A percentile compares a stretch with the other conserved stretches of the same genome.
phyloP scores from a whole-genome alignment of 2,888 invertebrate genomes.

The Yponomeuta malinellus region DNA sequence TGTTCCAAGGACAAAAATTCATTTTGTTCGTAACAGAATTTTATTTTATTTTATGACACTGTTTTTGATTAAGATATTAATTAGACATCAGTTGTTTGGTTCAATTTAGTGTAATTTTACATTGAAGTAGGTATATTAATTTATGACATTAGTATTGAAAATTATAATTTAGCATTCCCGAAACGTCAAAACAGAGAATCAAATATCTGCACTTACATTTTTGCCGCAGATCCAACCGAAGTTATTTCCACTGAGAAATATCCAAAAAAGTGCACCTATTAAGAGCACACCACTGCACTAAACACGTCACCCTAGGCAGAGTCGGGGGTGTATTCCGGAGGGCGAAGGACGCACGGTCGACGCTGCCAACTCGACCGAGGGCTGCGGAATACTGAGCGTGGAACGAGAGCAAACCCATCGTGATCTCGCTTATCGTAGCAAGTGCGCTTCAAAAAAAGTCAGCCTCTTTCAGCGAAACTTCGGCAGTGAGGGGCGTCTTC shows the following conservation, averaged over 20 bases:
- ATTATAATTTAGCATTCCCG: too few relatives aligned
- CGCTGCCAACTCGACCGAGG: conserved; percentile 3
- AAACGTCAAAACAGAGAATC: too few relatives aligned
- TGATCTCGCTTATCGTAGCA: background rate
- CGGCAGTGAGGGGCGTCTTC: background rate
- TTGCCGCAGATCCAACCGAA: background rate
- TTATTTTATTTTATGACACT: too few relatives aligned
- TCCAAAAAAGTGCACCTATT: background rate
- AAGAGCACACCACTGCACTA: conserved; percentile 7
- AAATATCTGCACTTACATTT: background rate
- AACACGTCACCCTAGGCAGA: background rate
- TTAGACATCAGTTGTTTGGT: too few relatives aligned
- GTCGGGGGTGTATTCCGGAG: conserved; percentile 5
- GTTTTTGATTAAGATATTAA: too few relatives aligned
- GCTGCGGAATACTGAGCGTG: conserved; percentile 6
- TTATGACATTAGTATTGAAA: too few relatives aligned
- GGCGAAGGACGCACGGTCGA: background rate
- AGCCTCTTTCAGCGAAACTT: background rate
- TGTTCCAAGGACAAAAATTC: too few relatives aligned
- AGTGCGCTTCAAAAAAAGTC: background rate
- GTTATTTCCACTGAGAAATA: background rate
- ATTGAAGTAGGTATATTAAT: too few relatives aligned
- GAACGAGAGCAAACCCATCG: background rate
- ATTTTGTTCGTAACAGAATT: too few relatives aligned
- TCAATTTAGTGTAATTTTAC: too few relatives aligned